Conservation (phyloP, 2,797 vertebrate species). For the Macropus fuliginosus region DNA sequence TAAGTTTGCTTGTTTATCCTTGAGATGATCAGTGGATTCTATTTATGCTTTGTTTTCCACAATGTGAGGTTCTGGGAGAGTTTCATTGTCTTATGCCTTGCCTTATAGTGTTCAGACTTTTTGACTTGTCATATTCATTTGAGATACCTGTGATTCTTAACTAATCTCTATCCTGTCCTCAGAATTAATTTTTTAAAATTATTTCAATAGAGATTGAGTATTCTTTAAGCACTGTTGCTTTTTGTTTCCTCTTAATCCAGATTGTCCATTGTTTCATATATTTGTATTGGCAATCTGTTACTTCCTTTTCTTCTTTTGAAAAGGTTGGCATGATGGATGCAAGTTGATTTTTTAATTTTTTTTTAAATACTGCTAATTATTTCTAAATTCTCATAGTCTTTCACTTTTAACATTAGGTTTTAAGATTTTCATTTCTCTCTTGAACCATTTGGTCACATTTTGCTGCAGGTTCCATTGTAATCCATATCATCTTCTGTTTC, state of each 20-base stretch:
- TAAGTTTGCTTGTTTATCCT: not conserved
- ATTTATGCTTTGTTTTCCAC: not conserved
- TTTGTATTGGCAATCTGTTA: not conserved
- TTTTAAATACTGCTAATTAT: not conserved
- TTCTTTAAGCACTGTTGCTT: not conserved
- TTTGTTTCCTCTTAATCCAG: not conserved
- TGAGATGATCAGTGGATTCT: not conserved
- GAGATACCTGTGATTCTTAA: not conserved
- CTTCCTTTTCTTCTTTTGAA: not conserved
- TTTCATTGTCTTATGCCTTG: not conserved
- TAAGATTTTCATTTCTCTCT: not conserved
- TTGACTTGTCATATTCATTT: not conserved
- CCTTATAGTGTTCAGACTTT: not conserved
- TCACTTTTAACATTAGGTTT: not conserved
- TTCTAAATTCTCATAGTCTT: not conserved
- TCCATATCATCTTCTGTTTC: not conserved
- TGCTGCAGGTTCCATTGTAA: not conserved
- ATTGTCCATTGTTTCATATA: not conserved
- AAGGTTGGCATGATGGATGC: not conserved
- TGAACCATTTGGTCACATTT: not conserved
- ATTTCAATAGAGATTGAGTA: not conserved
- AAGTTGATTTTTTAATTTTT: not conserved
- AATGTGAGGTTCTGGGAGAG: not conserved
- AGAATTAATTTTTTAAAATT: not conserved
- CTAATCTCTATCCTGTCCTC: not conserved